Evolutionary conservation across 1,140 invertebrate genomes (phyloP).

Genomic region (Tetramorium parvispinum): DNA sequence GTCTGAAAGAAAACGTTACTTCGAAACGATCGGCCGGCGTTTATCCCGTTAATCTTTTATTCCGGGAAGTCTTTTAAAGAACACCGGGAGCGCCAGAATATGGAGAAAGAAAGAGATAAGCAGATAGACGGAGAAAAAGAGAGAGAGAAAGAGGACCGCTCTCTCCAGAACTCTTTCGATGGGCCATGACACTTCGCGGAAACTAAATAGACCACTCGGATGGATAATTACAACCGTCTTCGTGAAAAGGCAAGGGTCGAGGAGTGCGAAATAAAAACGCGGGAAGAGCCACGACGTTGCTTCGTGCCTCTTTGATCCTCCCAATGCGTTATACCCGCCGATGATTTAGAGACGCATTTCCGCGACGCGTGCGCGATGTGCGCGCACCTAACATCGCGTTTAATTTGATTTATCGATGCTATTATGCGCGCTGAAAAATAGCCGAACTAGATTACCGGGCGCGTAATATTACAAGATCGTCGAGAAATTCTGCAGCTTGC

Average conservation of each 20-base stretch:
- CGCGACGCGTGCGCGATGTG: conserved; percentile 52
- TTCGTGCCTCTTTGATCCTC: conserved; percentile 82
- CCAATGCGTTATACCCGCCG: conserved; percentile 82
- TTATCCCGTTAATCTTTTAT: conserved; percentile 65
- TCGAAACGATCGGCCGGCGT: conserved; percentile 54
- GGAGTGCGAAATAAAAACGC: conserved; percentile 70
- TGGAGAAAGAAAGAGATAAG: conserved; percentile 20
- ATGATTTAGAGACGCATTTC: conserved; percentile 81
- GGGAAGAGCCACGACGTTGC: conserved; percentile 71
- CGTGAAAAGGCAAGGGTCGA: conserved; percentile 66
- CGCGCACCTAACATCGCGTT: conserved; percentile 78
- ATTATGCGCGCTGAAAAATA: conserved; percentile 81
- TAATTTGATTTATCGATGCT: conserved; percentile 81
- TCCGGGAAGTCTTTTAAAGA: conserved; percentile 72
- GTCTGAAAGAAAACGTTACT: conserved; percentile 52
- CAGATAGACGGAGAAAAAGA: neutral
- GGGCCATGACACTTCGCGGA: conserved; percentile 78
- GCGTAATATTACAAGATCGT: conserved; percentile 58
- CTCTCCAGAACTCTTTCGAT: conserved; percentile 79
- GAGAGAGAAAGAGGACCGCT: conserved; percentile 33
- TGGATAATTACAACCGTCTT: conserved; percentile 82
- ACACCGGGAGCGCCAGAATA: conserved; percentile 23
- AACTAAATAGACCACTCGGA: conserved; percentile 83
- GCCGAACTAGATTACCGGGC: conserved; percentile 76
- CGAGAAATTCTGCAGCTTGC: conserved; percentile 38